phyloP scores from a whole-genome alignment of 2,888 invertebrate species.

The Nemotelus nigrinus region DNA sequence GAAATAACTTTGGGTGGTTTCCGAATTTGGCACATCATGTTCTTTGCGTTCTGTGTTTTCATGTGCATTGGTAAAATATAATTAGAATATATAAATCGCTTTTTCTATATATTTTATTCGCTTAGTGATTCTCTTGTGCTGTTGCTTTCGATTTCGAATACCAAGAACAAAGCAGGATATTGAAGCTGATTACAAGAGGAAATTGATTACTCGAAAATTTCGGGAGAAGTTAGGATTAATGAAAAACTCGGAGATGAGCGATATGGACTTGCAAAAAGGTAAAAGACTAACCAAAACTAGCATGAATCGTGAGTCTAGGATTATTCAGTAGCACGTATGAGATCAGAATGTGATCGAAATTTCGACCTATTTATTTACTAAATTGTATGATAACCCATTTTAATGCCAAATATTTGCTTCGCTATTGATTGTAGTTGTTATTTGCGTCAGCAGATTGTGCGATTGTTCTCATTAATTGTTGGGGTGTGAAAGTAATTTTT shows the following conservation, averaged over 20 bases:
- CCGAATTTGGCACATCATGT: constrained; percentile 84
- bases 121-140: constrained; percentile 85
- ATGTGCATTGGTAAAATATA: constrained; percentile 69
- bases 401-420: too few relatives aligned
- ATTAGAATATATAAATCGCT: constrained; percentile 23
- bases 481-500: too few relatives aligned
- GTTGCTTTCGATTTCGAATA: constrained; percentile 89
- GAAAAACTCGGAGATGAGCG: constrained; percentile 86
- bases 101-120: background rate
- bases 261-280: constrained; percentile 66
- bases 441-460: too few relatives aligned
- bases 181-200: constrained; percentile 89
- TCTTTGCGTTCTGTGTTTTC: constrained; percentile 74
- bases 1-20: constrained; percentile 73
- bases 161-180: constrained; percentile 96
- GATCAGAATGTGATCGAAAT: too few relatives aligned
- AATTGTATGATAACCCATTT: too few relatives aligned
- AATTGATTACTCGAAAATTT: constrained; percentile 84
- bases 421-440: too few relatives aligned
- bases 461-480: too few relatives aligned
- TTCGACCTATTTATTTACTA: too few relatives aligned
- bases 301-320: too few relatives aligned
- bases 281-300: background rate
- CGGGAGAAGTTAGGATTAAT: constrained; percentile 82
- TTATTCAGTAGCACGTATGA: too few relatives aligned